phyloP scores from a whole-genome alignment of 2,797 vertebrate species.

The Brachyrhaphis roseni region DNA sequence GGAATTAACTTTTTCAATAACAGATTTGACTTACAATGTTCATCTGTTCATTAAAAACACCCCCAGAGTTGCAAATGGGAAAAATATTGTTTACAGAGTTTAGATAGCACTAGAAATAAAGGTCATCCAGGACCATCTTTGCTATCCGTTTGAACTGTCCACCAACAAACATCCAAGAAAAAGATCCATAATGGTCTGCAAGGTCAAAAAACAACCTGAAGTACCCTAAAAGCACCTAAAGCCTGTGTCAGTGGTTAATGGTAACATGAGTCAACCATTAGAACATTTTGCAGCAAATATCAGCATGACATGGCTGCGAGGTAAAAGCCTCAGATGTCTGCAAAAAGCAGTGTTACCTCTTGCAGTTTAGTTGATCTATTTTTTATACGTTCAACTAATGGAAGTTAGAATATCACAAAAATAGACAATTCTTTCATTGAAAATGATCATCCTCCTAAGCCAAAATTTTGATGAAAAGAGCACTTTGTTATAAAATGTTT shows the following conservation, averaged over 20 bases:
- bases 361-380: not conserved
- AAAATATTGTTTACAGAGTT: not conserved
- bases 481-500: not conserved
- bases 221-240: constrained; percentile 5
- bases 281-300: constrained; percentile 1
- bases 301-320: not conserved
- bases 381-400: not conserved
- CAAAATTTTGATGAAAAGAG: not conserved
- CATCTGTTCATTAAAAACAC: not conserved
- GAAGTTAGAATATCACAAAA: not conserved
- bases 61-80: not conserved
- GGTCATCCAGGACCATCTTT: not conserved
- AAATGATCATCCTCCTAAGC: not conserved
- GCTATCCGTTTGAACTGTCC: not conserved
- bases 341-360: not conserved
- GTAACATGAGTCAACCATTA: not conserved
- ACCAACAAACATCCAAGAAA: not conserved
- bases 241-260: constrained; percentile 3
- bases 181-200: not conserved
- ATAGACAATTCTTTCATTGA: not conserved
- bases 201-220: constrained; percentile 7
- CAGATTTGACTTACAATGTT: not conserved
- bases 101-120: not conserved
- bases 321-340: not conserved
- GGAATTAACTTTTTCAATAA: not conserved